phyloP scores from a whole-genome alignment of 2,797 vertebrate species.

The Fundulus diaphanus region DNA sequence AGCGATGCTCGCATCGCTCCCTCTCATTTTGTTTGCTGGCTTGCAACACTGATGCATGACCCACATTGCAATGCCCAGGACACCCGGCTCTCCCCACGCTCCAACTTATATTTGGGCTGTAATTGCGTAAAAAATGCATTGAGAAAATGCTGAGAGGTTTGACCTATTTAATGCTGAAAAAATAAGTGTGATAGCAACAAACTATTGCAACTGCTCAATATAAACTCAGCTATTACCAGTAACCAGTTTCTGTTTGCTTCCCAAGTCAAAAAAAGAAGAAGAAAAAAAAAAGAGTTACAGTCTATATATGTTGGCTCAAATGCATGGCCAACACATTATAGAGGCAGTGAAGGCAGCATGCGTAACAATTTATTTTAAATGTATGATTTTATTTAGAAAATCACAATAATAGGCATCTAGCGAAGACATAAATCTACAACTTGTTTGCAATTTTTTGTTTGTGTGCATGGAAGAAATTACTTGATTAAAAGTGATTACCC shows the following conservation, averaged over 20 bases:
- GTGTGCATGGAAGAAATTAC: not conserved
- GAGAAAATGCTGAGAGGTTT: slow-evolving; percentile 38
- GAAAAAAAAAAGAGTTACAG: not conserved
- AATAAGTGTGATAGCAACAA: slow-evolving; percentile 26
- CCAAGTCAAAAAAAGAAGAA: not conserved
- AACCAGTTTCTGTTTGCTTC: not conserved
- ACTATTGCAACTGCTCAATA: slow-evolving; percentile 4
- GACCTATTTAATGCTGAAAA: slow-evolving; percentile 62
- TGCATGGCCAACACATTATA: too few species aligned
- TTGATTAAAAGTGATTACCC: not conserved
- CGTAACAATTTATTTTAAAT: not conserved
- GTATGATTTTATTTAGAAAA: not conserved
- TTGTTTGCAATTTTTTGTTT: not conserved
- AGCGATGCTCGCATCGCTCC: slow-evolving; percentile 47
- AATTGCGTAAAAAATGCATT: slow-evolving; percentile 59
- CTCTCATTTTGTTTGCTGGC: slow-evolving; percentile 61
- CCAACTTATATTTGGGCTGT: slow-evolving; percentile 60
- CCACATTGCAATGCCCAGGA: slow-evolving; percentile 81
- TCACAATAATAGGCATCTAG: not conserved
- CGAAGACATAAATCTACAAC: not conserved
- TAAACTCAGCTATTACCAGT: not conserved
- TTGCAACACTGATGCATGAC: slow-evolving; percentile 71
- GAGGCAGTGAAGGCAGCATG: not conserved
- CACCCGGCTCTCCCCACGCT: slow-evolving; percentile 36
- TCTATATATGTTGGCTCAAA: not conserved